Base-by-base conservation (phyloP, 2,797 vertebrate genomes). In the Sparidentex hasta region DNA sequence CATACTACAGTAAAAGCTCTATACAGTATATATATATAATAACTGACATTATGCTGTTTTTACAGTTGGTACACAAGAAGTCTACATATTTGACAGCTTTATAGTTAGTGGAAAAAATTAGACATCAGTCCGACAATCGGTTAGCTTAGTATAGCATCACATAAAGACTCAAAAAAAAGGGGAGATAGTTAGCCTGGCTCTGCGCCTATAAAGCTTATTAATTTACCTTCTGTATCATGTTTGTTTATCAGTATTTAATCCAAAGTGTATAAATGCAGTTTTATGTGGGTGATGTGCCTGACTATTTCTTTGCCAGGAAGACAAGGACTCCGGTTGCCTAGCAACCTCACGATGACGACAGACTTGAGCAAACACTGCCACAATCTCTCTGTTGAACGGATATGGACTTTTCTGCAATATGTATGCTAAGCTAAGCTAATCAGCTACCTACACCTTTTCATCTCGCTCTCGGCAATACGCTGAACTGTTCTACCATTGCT, bases 91-190 rank as follows among this genome's bases (percentile, higher is more conserved):
- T 58, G 1, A 57, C 20, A 65, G 20, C 52, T 52, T 65, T 29
- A 41, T 41, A 25, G 29, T 51, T 25, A 33, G 7, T n/a, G 46
- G 0, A 63, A 63, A 52, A 38, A 38, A 38, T 38, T 38, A 2
- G 8, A 38, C 9, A 11, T 38, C 38, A 38, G 38, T 38, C 38
- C 38, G 38, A 11, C 2, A 38, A 11, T 38, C 9, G 9, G 38
- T 48, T 57, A 8, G 58, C 65, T 64, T 70, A 56, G 50, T 50
- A 29, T 54, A 27, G 3, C 62, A 51, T 38, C 38, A 38, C 38
- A 9, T 41, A 41, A 43, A 57, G 43, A 41, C 25, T 51, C 16
- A 21, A 58, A 70, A 70, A 23, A n/a, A 38, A 61, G 14, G n/a
- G 16, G 29, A 33, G 38, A 43, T 1, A 16, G 12, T 7, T 18